Evolutionary conservation across 1,140 invertebrate species (phyloP), one percentile per base, ranked within the genome.

Genomic region (Whitmania pigra): DNA sequence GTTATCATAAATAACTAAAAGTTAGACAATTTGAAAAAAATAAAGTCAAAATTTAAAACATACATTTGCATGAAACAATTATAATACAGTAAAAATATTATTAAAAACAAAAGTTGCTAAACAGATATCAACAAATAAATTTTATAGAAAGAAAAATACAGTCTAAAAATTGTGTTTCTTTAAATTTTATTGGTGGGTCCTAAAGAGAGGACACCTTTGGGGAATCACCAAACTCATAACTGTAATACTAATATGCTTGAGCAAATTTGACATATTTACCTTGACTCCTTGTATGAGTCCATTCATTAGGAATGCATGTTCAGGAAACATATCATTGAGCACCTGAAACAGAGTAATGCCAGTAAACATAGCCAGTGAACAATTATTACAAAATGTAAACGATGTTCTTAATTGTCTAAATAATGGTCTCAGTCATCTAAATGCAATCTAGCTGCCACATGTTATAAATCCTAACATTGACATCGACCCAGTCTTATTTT

Each of bases 261-360:
- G 20, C 9, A 67, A 17, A 69, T 18, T 25, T 13, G 40, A 71
- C 9, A 73, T 72, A 73, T 78, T 75, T 79, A 89, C 88, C 84
- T 90, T 90, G 76, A 97, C 93, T 76, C 96, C 96, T 87, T 98
- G 93, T 79, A 99, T 98, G 73, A 99, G 86, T 73, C 96, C 96
- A 87, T 99, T 99, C 92, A 98, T 97, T 54, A 99, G 87, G 84
- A 99, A 99, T 77, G 94, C 98, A 79, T 99, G 94, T 84, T 95
- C 90, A 73, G 95, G 95, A 85, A 99, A 99, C 67, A 95, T 98
- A 76, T 91, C 88, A 83, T 98, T 96, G 75, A 99, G 84, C 75
- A 91, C 88, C 89, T 90, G n/a, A 11, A 68, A 36, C n/a, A 68
- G 6, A 25, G 29, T 22, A 27, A 27, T 13, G 29, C 5, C 2